phyloP scores from a whole-genome alignment of 1,140 invertebrate genomes.

The Habropoda laboriosa region DNA sequence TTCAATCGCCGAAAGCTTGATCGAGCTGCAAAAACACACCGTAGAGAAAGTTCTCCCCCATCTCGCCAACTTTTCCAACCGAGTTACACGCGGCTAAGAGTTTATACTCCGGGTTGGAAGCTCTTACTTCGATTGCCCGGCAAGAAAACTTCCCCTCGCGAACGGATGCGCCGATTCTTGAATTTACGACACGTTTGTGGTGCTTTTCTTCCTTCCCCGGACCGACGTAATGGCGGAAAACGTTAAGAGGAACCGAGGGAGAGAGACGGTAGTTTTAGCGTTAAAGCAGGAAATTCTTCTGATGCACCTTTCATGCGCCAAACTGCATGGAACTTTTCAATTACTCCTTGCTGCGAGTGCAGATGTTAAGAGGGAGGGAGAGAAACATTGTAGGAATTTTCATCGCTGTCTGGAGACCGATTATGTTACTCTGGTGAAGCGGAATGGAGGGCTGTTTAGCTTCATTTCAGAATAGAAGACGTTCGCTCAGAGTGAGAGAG shows the following conservation, averaged over 20 bases:
- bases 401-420: background rate
- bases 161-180: background rate
- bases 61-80: background rate
- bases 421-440: background rate
- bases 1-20: conserved; percentile 1
- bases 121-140: conserved; percentile 39
- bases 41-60: background rate
- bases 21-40: background rate
- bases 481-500: no score
- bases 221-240: no score
- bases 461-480: no score
- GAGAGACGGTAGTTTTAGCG: background rate
- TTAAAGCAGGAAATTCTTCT: background rate
- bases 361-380: no score
- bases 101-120: background rate
- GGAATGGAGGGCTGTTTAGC: background rate
- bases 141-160: background rate
- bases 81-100: background rate
- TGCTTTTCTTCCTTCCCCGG: background rate
- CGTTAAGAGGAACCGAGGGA: no score
- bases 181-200: background rate
- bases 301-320: background rate
- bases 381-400: background rate
- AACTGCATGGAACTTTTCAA: conserved; percentile 3
- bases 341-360: background rate